Base-by-base conservation (phyloP, 2,113 vertebrate species). In the Tylochromis polylepis region DNA sequence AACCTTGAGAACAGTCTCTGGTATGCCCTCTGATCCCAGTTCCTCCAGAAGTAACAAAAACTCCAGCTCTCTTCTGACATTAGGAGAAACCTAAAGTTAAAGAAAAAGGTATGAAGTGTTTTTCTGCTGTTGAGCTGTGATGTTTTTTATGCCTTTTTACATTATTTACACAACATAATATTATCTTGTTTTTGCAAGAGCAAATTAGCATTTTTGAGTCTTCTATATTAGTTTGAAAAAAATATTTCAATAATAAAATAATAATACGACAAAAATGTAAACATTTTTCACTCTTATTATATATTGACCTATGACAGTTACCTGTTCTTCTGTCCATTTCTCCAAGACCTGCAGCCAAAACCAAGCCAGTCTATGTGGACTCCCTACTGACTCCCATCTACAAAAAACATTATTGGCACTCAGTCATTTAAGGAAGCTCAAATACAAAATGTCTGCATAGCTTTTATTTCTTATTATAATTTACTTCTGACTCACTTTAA, bases 281-380 rank as follows among this genome's bases (percentile, higher is more conserved):
- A 18, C 0, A 0, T 16, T 3, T 5, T 72, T 65, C 5, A 49
- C 15, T 75, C 46, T 75, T 75, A 75, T 12, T 51, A 51, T 29
- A 77, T 20, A 56, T 55, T 2, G 3, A n/a, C 9, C 10, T 77
- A 27, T 77, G 27, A 77, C 8, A 72, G 72, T 16, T 96, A 99
- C 98, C 97, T 96, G 95, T 85, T 96, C 96, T 38, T 93, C 93
- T 38, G 95, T 96, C 97, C 97, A 97, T 88, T 96, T 97, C 90
- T 98, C 96, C 89, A 99, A 92, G 55, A 98, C 96, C 89, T 98
- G 97, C 90, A 98, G 96, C 98, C 98, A 99, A 84, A 98, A 91
- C 98, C 98, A 99, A 5, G 98, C 97, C 88, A 97, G 93, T 94
- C 81, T 97, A 92, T 97, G 97, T 27, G 98, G 97, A 90, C 93